Evolutionary conservation across 1,140 invertebrate genomes (phyloP).

Genomic region (Temnothorax longispinosus): DNA sequence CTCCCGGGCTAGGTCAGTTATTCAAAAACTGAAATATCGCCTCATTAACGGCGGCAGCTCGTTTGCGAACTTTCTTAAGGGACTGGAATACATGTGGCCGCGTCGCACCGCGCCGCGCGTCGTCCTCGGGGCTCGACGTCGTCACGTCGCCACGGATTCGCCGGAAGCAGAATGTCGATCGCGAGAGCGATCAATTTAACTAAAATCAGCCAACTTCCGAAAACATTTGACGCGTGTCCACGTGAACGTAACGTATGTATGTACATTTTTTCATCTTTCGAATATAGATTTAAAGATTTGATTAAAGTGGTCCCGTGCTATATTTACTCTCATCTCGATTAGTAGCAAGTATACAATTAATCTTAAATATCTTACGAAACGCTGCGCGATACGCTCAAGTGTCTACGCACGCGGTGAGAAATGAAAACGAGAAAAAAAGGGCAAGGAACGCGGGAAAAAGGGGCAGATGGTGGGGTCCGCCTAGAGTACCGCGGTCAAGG

Average conservation of each 20-base stretch:
- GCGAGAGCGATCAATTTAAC: not conserved
- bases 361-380: not conserved
- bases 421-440: conserved; percentile 51
- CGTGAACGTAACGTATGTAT: not conserved
- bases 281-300: no score
- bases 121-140: not conserved
- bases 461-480: conserved; percentile 40
- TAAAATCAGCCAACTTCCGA: not conserved
- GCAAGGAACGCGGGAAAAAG: conserved; percentile 43
- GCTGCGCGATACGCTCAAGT: not conserved
- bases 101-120: not conserved
- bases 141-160: not conserved
- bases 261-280: not conserved
- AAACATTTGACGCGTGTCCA: not conserved
- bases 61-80: conserved; percentile 71
- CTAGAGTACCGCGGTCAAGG: conserved; percentile 80
- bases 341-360: not conserved
- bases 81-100: not conserved
- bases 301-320: no score
- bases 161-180: not conserved
- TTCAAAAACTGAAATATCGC: conserved; percentile 80
- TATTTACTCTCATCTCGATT: no score
- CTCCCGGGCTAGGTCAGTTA: conserved; percentile 81
- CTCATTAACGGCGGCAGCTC: conserved; percentile 77
- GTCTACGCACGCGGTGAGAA: not conserved